phyloP scores from a whole-genome alignment of 2,888 invertebrate species.

The Notodonta dromedarius region DNA sequence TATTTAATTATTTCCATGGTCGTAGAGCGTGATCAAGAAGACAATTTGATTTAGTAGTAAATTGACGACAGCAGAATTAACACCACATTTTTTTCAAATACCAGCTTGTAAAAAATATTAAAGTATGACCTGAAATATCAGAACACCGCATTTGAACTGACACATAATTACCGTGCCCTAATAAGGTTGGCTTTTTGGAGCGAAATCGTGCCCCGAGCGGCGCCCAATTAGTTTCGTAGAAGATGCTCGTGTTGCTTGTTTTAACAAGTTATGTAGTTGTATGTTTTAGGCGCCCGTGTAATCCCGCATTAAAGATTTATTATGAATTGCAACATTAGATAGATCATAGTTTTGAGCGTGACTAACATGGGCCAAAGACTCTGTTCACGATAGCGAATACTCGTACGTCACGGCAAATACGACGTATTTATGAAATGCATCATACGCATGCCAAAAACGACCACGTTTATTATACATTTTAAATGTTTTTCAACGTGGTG shows the following conservation, averaged over 20 bases:
- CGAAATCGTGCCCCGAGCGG: conserved; percentile 26
- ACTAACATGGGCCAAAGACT: no score
- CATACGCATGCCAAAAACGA: no score
- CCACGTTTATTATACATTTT: no score
- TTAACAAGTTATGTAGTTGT: conserved; percentile 33
- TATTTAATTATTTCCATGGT: no score
- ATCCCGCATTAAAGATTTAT: neutral
- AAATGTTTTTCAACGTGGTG: no score
- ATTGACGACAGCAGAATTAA: no score
- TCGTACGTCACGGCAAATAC: no score
- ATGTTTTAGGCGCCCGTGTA: neutral
- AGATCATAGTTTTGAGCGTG: neutral
- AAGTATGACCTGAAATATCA: neutral
- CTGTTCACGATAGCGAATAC: no score
- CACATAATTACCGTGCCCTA: conserved; percentile 32
- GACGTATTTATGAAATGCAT: no score
- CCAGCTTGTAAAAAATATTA: neutral
- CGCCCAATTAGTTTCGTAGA: conserved; percentile 32
- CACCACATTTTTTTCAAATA: no score
- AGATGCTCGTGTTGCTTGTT: conserved; percentile 33
- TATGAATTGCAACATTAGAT: neutral
- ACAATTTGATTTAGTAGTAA: no score
- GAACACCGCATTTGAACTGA: conserved; percentile 18
- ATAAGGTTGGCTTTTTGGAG: conserved; percentile 32
- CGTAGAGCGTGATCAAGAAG: no score